Conservation (phyloP, 1,140 invertebrate genomes). For the Caenorhabditis latens region DNA sequence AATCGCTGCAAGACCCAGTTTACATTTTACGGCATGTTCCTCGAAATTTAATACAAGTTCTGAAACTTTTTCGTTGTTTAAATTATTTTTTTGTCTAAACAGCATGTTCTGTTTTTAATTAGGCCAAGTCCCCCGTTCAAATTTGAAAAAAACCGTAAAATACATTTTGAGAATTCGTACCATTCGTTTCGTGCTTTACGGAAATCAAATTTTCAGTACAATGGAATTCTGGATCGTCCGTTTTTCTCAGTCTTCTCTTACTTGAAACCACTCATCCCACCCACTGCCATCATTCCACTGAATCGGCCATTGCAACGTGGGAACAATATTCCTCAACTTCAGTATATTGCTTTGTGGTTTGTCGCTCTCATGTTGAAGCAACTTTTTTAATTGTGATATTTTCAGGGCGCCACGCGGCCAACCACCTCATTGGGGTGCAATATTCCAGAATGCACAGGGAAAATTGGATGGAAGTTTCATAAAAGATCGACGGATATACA, state of each 20-base stretch:
- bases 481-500: conserved; percentile 32
- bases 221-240: conserved; percentile 52
- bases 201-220: conserved; percentile 51
- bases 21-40: too few species aligned
- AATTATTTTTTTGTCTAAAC: too few species aligned
- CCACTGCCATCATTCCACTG: conserved; percentile 40
- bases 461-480: conserved; percentile 59
- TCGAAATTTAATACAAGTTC: too few species aligned
- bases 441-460: neutral
- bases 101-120: too few species aligned
- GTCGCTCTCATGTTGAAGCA: neutral
- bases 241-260: conserved; percentile 55
- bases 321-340: conserved; percentile 25
- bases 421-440: conserved; percentile 57
- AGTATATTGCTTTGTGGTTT: conserved; percentile 53
- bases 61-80: too few species aligned
- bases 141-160: too few species aligned
- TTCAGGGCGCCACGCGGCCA: conserved; percentile 57
- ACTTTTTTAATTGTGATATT: conserved; percentile 1
- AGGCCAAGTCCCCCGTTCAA: too few species aligned
- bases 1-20: too few species aligned
- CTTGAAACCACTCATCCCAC: conserved; percentile 34
- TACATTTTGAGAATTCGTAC: too few species aligned
- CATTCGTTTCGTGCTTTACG: too few species aligned
- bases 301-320: conserved; percentile 46